These are phyloP conservation scores for Falco naumanni DNA, from an alignment of 2,797 vertebrate genomes.

Conservation along the genomic window DNA sequence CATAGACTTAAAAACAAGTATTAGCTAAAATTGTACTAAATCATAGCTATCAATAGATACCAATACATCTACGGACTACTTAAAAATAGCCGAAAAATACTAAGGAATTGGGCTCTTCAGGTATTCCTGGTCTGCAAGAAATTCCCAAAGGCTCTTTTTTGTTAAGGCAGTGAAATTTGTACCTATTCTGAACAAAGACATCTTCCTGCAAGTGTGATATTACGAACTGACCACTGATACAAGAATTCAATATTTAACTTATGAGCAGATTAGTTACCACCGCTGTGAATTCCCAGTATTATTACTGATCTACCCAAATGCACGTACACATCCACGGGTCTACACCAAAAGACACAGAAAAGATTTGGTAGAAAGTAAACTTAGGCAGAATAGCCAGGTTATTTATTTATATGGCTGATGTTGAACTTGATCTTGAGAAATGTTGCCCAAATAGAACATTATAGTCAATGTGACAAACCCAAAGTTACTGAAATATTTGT, in stretches of 20 bases:
- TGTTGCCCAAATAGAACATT: background rate
- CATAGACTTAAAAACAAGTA: background rate
- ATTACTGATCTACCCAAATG: background rate
- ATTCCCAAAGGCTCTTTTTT: background rate
- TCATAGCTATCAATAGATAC: background rate
- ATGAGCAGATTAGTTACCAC: background rate
- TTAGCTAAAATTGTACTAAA: background rate
- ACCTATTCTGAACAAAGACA: background rate
- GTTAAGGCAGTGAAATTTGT: background rate
- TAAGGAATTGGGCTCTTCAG: background rate
- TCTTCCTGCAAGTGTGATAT: background rate
- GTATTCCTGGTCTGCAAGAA: background rate
- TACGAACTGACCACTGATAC: background rate
- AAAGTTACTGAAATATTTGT: background rate
- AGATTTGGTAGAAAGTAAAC: background rate
- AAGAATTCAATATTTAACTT: background rate
- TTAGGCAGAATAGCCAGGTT: background rate
- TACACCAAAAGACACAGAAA: background rate
- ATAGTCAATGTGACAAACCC: background rate
- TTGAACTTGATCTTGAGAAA: background rate
- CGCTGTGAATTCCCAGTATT: background rate
- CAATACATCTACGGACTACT: background rate
- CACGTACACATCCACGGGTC: fast-evolving
- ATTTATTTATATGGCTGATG: background rate
- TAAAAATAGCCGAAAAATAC: background rate